Percentiles rank a stretch among this genome's conserved stretches.
phyloP scores from a whole-genome alignment of 2,888 invertebrate genomes.

The Acholoe squamosa region DNA sequence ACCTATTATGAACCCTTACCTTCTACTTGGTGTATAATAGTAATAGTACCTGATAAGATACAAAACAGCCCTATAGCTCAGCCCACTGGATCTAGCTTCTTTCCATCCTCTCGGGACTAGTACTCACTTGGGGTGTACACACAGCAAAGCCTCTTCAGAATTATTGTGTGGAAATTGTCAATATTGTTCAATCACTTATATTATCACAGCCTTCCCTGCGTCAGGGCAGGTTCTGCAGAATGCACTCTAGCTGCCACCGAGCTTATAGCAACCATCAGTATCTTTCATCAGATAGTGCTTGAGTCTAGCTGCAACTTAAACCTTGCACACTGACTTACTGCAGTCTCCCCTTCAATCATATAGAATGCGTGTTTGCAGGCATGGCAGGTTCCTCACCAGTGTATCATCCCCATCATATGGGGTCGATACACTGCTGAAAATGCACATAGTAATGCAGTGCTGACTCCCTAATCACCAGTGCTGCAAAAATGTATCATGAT shows the following conservation, averaged over 20 bases:
- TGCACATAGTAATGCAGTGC: no score
- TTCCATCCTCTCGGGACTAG: not conserved
- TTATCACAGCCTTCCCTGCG: not conserved
- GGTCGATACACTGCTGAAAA: no score
- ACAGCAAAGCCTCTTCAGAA: constrained; percentile 7
- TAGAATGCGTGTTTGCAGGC: not conserved
- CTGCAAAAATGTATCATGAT: no score
- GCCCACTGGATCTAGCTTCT: no score
- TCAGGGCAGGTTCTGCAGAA: not conserved
- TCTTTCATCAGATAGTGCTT: not conserved
- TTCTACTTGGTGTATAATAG: no score
- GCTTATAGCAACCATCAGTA: not conserved
- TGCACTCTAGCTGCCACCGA: not conserved
- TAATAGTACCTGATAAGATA: no score
- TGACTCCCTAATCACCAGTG: no score
- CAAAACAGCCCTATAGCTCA: no score
- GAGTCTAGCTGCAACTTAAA: no score
- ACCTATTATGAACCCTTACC: no score
- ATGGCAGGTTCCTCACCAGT: constrained; percentile 4
- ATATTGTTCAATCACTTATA: not conserved
- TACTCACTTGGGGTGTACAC: not conserved
- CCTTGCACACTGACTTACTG: not conserved
- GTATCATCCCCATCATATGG: no score
- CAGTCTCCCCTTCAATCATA: not conserved
- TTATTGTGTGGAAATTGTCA: not conserved